Conservation (phyloP, 1,140 invertebrate genomes). For the Scaptodrosophila lebanonensis region DNA sequence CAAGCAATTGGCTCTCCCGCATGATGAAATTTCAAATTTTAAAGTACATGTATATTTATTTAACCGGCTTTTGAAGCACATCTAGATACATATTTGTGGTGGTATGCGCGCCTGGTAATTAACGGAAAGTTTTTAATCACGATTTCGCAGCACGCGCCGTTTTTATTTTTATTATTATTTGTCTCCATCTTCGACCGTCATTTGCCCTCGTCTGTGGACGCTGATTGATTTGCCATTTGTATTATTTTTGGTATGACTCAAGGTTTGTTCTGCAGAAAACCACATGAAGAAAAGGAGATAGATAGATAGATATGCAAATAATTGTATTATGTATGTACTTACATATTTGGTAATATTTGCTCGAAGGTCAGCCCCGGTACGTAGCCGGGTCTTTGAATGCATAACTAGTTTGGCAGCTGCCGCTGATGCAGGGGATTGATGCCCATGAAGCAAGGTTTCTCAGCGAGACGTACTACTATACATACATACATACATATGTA, state of each 20-base stretch:
- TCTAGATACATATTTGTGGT: background rate
- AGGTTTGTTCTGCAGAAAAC: slow-evolving; percentile 36
- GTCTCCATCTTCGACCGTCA: slow-evolving; percentile 39
- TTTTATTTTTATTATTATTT: background rate
- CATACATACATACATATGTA: no score
- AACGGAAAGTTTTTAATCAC: slow-evolving; percentile 53
- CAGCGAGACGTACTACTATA: no score
- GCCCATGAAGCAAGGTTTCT: no score
- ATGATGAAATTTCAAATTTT: no score
- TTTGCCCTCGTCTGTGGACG: slow-evolving; percentile 41
- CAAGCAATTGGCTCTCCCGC: slow-evolving; percentile 46
- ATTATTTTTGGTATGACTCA: slow-evolving; percentile 41
- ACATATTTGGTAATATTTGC: no score
- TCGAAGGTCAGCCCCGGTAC: no score
- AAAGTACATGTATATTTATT: slow-evolving; percentile 37
- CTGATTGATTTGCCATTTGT: slow-evolving; percentile 8
- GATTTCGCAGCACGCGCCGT: slow-evolving; percentile 21
- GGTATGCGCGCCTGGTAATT: slow-evolving; percentile 14
- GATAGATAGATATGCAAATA: no score
- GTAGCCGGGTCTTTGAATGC: no score
- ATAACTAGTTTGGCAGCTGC: no score
- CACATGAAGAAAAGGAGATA: no score
- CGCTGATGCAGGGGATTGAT: no score
- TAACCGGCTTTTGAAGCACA: slow-evolving; percentile 12
- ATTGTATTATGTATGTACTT: no score